Percentiles rank a stretch among this genome's conserved stretches.
phyloP scores from a whole-genome alignment of 1,140 invertebrate genomes.

The Sitobion miscanthi region DNA sequence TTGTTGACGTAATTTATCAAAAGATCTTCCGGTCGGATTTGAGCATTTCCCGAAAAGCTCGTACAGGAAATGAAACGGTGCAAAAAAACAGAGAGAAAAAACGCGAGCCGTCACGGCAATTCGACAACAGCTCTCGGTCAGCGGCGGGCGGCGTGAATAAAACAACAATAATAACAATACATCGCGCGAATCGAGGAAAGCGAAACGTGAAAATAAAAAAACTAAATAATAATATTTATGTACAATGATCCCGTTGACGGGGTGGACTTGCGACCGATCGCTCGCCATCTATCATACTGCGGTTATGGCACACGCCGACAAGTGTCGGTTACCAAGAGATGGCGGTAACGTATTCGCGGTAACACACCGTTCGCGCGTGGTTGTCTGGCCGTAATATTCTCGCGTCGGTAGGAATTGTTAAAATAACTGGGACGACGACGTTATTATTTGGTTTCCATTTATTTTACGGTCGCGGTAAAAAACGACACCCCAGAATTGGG shows the following conservation, averaged over 20 bases:
- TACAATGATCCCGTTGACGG: not conserved
- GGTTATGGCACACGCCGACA: not conserved
- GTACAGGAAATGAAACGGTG: not conserved
- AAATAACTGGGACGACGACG: not conserved
- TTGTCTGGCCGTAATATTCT: not conserved
- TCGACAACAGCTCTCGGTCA: not conserved
- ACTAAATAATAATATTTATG: too few relatives aligned
- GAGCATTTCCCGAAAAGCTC: not conserved
- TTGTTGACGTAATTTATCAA: constrained; percentile 44
- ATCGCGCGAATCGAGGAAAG: not conserved
- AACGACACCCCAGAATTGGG: not conserved
- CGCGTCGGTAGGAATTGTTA: not conserved
- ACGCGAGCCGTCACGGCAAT: not conserved
- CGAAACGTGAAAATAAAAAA: not conserved
- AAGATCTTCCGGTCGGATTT: constrained; percentile 26
- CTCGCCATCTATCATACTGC: constrained; percentile 33
- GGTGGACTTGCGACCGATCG: not conserved
- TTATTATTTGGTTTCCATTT: not conserved
- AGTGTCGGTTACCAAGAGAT: constrained; percentile 40
- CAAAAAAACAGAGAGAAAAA: not conserved
- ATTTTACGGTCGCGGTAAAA: not conserved
- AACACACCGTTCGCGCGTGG: not conserved
- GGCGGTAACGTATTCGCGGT: constrained; percentile 37
- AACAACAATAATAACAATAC: not conserved
- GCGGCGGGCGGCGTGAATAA: not conserved